phyloP scores from a whole-genome alignment of 2,888 invertebrate genomes.

The Drosophila phalerata region DNA sequence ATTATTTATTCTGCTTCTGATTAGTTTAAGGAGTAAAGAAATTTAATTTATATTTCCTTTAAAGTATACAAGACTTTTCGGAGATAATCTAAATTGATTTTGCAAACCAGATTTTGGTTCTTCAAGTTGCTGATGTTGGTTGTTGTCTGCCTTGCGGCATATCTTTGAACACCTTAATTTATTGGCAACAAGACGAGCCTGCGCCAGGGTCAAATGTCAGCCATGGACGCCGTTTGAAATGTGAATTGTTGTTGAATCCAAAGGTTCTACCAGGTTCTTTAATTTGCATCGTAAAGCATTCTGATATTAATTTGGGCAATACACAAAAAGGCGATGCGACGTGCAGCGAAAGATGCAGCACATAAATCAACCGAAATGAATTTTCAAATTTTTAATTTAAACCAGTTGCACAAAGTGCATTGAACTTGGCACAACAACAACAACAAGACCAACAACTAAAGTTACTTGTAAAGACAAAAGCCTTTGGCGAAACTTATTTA shows the following conservation, averaged over 20 bases:
- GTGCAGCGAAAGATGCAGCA: constrained; percentile 48
- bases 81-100: constrained; percentile 32
- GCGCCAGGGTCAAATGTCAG: constrained; percentile 79
- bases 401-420: constrained; percentile 77
- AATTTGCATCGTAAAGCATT: constrained; percentile 57
- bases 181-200: constrained; percentile 74
- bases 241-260: constrained; percentile 26
- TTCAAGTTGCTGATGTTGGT: not conserved
- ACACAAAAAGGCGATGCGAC: constrained; percentile 20
- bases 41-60: not conserved
- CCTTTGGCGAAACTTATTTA: constrained; percentile 78
- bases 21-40: not conserved
- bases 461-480: constrained; percentile 69
- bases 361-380: constrained; percentile 68
- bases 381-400: constrained; percentile 77
- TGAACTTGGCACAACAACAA: constrained; percentile 57
- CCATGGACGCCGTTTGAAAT: constrained; percentile 49
- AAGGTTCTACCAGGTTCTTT: constrained; percentile 26
- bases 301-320: constrained; percentile 59
- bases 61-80: not conserved
- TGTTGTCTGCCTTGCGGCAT: constrained; percentile 48
- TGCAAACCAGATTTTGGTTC: constrained; percentile 10
- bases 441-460: constrained; percentile 13
- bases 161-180: constrained; percentile 75
- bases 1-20: not conserved